A percentile compares a stretch with the other conserved stretches of the same genome.
Conservation (phyloP, 1,140 invertebrate species). For the Diabrotica undecimpunctata region DNA sequence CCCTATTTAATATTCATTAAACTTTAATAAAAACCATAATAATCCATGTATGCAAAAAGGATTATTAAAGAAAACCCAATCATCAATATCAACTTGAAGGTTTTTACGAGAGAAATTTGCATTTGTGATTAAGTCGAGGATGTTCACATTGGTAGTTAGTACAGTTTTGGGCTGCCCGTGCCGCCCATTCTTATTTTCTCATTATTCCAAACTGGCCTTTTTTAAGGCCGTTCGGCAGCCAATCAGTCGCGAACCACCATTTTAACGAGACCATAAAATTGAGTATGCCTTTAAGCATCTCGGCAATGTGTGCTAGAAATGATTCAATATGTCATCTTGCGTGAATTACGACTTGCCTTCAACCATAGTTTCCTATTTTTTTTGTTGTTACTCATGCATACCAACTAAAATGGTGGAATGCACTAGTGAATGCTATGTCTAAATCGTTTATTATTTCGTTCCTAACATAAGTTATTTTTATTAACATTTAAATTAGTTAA, state of each 20-base stretch:
- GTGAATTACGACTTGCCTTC: background rate
- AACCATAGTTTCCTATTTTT: too few species aligned
- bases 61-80: background rate
- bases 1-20: slow-evolving; percentile 1
- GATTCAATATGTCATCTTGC: slow-evolving; percentile 2
- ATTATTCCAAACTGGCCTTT: slow-evolving; percentile 2
- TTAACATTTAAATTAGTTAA: too few species aligned
- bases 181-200: slow-evolving; percentile 1
- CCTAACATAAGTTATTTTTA: too few species aligned
- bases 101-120: background rate
- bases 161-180: background rate
- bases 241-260: slow-evolving; percentile 1
- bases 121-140: slow-evolving; percentile 2
- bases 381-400: too few species aligned
- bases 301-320: background rate
- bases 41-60: background rate
- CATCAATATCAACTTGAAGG: background rate
- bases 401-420: too few species aligned
- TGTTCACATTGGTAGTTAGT: slow-evolving; percentile 2
- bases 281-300: slow-evolving; percentile 1
- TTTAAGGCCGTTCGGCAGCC: background rate
- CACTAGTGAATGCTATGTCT: too few species aligned
- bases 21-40: background rate
- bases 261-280: slow-evolving; percentile 3
- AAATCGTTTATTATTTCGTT: too few species aligned